Percentiles rank a stretch among this genome's conserved stretches.
phyloP scores from a whole-genome alignment of 2,888 invertebrate species.

The Drosophila robusta region DNA sequence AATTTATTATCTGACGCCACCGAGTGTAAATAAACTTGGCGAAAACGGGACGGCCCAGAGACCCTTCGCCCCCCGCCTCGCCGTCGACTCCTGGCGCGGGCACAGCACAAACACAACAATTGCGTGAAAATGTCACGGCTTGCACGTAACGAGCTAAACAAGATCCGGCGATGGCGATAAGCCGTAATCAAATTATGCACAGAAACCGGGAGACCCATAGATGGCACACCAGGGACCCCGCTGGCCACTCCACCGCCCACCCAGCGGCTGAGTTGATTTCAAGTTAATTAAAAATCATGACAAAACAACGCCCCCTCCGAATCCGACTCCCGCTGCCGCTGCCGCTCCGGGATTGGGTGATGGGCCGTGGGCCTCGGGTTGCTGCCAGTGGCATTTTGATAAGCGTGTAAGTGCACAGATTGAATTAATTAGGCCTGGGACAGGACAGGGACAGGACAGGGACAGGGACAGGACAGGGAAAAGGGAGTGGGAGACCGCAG shows the following conservation, averaged over 20 bases:
- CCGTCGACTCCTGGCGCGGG: not conserved
- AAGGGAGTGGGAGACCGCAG: not conserved
- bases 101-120: conserved; percentile 66
- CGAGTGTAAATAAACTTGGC: conserved; percentile 77
- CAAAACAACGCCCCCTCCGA: conserved; percentile 42
- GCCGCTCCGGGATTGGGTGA: conserved; percentile 31
- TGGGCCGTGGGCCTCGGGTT: conserved; percentile 9
- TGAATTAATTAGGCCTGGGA: conserved; percentile 73
- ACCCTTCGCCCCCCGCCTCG: not conserved
- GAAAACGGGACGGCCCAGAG: conserved; percentile 32
- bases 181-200: conserved; percentile 82
- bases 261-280: conserved; percentile 71
- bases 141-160: conserved; percentile 80
- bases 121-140: conserved; percentile 82
- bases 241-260: conserved; percentile 27
- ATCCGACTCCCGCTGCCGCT: too few relatives aligned
- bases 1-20: conserved; percentile 82
- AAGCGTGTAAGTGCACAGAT: conserved; percentile 81
- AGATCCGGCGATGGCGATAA: conserved; percentile 74
- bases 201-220: conserved; percentile 43
- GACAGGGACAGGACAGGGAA: not conserved
- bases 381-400: conserved; percentile 57
- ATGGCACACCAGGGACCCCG: conserved; percentile 9
- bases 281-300: conserved; percentile 83
- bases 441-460: not conserved